Evolutionary conservation across 1,140 invertebrate species (phyloP).

Genomic region (Agrypnia vestita): DNA sequence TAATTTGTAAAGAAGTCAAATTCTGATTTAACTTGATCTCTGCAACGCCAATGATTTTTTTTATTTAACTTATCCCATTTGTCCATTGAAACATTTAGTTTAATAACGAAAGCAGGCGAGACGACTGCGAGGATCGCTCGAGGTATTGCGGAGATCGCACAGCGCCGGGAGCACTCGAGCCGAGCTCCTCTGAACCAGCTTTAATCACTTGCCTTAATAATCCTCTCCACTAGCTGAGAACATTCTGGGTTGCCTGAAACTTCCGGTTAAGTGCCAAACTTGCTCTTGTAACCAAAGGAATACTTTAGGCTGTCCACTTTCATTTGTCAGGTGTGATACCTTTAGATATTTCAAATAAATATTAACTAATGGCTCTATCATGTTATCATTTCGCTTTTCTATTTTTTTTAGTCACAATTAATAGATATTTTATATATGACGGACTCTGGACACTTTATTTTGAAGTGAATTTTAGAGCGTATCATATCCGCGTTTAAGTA

Average conservation of each 20-base stretch:
- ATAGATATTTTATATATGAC: slow-evolving; percentile 24
- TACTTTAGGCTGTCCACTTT: neutral
- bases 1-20: neutral
- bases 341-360: too few relatives aligned
- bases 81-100: slow-evolving; percentile 1
- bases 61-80: slow-evolving; percentile 3
- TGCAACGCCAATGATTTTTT: slow-evolving; percentile 52
- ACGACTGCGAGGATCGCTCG: neutral
- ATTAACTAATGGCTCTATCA: too few relatives aligned
- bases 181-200: neutral
- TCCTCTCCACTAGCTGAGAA: too few relatives aligned
- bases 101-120: neutral
- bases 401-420: slow-evolving; percentile 1
- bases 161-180: neutral
- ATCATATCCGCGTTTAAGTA: slow-evolving; percentile 37
- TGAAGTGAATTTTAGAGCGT: slow-evolving; percentile 21
- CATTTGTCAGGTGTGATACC: too few relatives aligned
- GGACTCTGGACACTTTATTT: neutral
- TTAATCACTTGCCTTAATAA: slow-evolving; percentile 33
- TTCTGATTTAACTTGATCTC: slow-evolving; percentile 46
- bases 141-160: neutral
- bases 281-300: neutral
- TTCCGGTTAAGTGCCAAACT: slow-evolving; percentile 26
- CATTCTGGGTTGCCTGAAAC: neutral
- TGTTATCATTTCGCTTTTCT: neutral